Evolutionary conservation across 92 coral and sea anemone species (phyloP).

Genomic region (Palythoa caribaeorum): DNA sequence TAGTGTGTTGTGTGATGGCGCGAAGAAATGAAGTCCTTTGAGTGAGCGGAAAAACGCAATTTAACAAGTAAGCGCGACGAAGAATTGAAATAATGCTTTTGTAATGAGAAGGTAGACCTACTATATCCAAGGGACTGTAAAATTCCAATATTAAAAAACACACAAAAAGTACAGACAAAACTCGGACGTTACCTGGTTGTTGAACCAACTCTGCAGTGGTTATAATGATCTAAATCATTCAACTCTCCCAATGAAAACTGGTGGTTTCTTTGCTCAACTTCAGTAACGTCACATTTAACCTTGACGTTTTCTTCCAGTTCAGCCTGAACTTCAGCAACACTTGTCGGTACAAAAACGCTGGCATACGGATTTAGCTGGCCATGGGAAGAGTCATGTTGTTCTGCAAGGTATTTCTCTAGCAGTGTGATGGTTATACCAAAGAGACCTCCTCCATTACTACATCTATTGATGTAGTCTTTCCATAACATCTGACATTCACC

Average conservation of each 20-base stretch:
- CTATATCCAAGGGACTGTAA: no score
- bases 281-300: neutral
- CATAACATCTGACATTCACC: conserved; percentile 84
- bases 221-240: neutral
- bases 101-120: no score
- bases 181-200: neutral
- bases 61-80: no score
- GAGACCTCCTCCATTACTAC: conserved; percentile 61
- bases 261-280: neutral
- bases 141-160: neutral
- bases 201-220: neutral
- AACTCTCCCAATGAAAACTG: neutral
- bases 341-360: conserved; percentile 65
- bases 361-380: conserved; percentile 79
- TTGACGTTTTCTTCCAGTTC: neutral
- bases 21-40: no score
- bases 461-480: conserved; percentile 84
- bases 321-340: neutral
- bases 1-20: no score
- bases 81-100: no score
- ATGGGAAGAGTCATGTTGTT: conserved; percentile 8
- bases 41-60: no score
- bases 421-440: conserved; percentile 69
- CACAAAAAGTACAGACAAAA: no score
- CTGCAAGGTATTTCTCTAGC: conserved; percentile 63